Conservation (phyloP, 2,888 invertebrate species). For the Apamea anceps region DNA sequence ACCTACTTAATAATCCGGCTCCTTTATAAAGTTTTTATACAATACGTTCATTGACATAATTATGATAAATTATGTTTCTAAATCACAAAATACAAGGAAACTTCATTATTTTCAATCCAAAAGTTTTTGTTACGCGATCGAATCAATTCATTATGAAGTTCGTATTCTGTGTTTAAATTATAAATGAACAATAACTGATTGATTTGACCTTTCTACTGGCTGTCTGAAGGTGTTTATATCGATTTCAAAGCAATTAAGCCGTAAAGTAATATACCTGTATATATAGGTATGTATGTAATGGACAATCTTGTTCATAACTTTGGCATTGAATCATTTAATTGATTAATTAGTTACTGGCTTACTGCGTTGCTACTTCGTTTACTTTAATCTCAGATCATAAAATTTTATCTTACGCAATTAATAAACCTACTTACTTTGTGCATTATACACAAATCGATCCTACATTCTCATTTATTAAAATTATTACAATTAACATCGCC, state of each 20-base stretch:
- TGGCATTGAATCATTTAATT: slow-evolving; percentile 59
- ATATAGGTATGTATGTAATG: slow-evolving; percentile 32
- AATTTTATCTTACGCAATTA: background rate
- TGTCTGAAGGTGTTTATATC: slow-evolving; percentile 55
- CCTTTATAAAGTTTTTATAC: slow-evolving; percentile 42
- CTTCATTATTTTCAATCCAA: slow-evolving; percentile 49
- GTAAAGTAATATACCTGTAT: slow-evolving; percentile 34
- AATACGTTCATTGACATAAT: slow-evolving; percentile 51
- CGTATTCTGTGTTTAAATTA: slow-evolving; percentile 53
- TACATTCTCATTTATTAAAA: background rate
- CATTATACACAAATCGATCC: background rate
- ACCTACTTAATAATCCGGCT: slow-evolving; percentile 11
- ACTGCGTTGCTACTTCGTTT: slow-evolving; percentile 41
- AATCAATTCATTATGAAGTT: slow-evolving; percentile 51
- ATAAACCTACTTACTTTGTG: background rate
- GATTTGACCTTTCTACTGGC: slow-evolving; percentile 69
- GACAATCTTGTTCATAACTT: slow-evolving; percentile 40
- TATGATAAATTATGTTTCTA: slow-evolving; percentile 62
- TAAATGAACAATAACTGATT: slow-evolving; percentile 62
- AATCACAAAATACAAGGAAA: slow-evolving; percentile 55
- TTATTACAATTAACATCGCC: background rate
- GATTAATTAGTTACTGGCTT: slow-evolving; percentile 36
- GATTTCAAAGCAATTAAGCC: slow-evolving; percentile 58
- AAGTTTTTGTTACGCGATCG: slow-evolving; percentile 49
- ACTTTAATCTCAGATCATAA: slow-evolving; percentile 1